These are phyloP conservation scores for Syngnathus floridae DNA, from an alignment of 2,113 vertebrate species.

Conservation along the genomic window DNA sequence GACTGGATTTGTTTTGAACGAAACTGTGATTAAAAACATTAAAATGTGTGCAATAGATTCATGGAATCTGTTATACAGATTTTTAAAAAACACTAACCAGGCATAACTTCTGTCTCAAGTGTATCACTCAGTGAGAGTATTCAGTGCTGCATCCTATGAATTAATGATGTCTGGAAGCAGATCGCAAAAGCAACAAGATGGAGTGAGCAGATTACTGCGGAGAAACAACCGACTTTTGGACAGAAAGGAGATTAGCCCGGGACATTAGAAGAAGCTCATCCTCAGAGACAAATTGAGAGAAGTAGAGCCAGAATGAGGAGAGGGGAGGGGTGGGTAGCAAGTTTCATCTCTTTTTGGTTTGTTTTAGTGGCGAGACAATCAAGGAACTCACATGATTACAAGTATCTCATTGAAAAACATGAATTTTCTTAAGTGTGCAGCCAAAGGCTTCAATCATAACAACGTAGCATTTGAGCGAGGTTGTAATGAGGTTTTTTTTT, in stretches of 20 bases:
- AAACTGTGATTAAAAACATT: too few species aligned
- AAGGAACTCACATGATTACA: conserved; percentile 56
- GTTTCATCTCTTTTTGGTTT: conserved; percentile 35
- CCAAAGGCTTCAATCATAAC: conserved; percentile 44
- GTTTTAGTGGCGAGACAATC: conserved; percentile 48
- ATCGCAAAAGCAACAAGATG: conserved; percentile 17
- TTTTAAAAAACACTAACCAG: not conserved
- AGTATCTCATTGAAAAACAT: conserved; percentile 68
- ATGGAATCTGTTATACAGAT: too few species aligned
- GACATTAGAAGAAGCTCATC: conserved; percentile 31
- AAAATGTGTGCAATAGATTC: too few species aligned
- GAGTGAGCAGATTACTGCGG: conserved; percentile 28
- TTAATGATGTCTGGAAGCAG: conserved; percentile 59
- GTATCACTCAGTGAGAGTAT: conserved; percentile 58
- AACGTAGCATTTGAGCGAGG: conserved; percentile 19
- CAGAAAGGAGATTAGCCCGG: conserved; percentile 33
- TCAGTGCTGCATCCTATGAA: conserved; percentile 57
- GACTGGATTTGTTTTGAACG: too few species aligned
- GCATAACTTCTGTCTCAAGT: conserved; percentile 33
- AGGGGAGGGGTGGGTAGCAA: conserved; percentile 15
- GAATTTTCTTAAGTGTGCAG: conserved; percentile 51
- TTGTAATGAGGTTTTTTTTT: conserved; percentile 26
- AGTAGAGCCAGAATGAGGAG: not conserved
- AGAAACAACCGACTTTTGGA: conserved; percentile 32
- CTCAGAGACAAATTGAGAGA: conserved; percentile 36